phyloP scores from a whole-genome alignment of 2,888 invertebrate genomes.

The Celastrina argiolus region DNA sequence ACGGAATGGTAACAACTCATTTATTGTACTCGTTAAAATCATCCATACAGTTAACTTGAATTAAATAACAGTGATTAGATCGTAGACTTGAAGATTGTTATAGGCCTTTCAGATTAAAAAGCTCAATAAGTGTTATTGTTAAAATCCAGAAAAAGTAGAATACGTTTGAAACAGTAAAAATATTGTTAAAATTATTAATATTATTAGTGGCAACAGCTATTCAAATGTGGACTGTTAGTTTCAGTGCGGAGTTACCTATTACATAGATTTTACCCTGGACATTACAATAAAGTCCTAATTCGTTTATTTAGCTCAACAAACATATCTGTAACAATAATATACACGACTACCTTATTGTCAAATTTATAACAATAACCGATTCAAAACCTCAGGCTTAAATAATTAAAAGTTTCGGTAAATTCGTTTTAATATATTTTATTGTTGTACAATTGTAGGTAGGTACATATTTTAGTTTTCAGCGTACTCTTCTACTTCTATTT shows the following conservation, averaged over 20 bases:
- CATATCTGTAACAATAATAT: slow-evolving; percentile 33
- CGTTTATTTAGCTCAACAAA: slow-evolving; percentile 24
- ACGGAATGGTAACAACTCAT: slow-evolving; percentile 18
- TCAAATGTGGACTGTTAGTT: neutral
- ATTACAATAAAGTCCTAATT: slow-evolving; percentile 1
- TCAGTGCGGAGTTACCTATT: neutral
- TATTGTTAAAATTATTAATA: neutral
- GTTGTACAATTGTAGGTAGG: no score
- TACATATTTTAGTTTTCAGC: no score
- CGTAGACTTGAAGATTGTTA: neutral
- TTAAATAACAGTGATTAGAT: neutral
- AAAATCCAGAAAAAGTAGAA: neutral
- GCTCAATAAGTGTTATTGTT: neutral
- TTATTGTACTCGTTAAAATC: slow-evolving; percentile 12
- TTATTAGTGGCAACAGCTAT: neutral
- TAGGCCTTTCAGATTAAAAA: neutral
- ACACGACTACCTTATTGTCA: slow-evolving; percentile 47
- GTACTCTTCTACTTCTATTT: neutral
- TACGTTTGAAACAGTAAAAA: neutral
- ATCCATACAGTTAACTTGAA: neutral
- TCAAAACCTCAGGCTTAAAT: slow-evolving; percentile 21
- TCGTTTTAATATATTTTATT: slow-evolving; percentile 8
- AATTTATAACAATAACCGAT: slow-evolving; percentile 38
- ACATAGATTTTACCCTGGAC: neutral
- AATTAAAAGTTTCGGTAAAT: slow-evolving; percentile 19